Conservation (phyloP, 2,888 invertebrate genomes). For the Cheilosia vernalis region DNA sequence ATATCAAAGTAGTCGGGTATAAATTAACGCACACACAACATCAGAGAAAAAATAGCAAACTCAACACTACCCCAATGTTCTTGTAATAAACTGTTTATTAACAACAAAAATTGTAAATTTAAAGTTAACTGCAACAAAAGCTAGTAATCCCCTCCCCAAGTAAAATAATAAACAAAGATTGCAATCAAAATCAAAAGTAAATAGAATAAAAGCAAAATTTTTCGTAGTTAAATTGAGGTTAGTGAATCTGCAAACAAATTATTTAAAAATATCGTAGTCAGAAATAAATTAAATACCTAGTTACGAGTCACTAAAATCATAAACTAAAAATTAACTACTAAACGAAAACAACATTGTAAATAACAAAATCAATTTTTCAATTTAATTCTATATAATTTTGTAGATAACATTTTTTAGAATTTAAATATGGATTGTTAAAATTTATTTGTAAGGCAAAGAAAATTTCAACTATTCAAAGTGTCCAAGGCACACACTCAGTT, state of each 20-base stretch:
- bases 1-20: slow-evolving; percentile 38
- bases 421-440: slow-evolving; percentile 1
- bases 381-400: slow-evolving; percentile 49
- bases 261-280: neutral
- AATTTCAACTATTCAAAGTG: slow-evolving; percentile 7
- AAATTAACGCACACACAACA: slow-evolving; percentile 18
- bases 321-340: slow-evolving; percentile 4
- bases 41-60: slow-evolving; percentile 47
- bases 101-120: slow-evolving; percentile 27
- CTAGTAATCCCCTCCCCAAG: slow-evolving; percentile 37
- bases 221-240: slow-evolving; percentile 67
- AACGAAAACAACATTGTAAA: slow-evolving; percentile 24
- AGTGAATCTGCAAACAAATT: slow-evolving; percentile 57
- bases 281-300: slow-evolving; percentile 7
- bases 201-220: slow-evolving; percentile 1
- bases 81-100: neutral
- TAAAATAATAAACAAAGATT: slow-evolving; percentile 37
- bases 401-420: slow-evolving; percentile 43
- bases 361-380: slow-evolving; percentile 6
- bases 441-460: slow-evolving; percentile 10
- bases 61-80: slow-evolving; percentile 6
- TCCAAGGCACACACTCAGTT: slow-evolving; percentile 28
- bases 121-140: slow-evolving; percentile 38
- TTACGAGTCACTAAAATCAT: slow-evolving; percentile 33
- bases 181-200: slow-evolving; percentile 58